phyloP scores from a whole-genome alignment of 1,140 invertebrate species.

The Papilio polyxenes region DNA sequence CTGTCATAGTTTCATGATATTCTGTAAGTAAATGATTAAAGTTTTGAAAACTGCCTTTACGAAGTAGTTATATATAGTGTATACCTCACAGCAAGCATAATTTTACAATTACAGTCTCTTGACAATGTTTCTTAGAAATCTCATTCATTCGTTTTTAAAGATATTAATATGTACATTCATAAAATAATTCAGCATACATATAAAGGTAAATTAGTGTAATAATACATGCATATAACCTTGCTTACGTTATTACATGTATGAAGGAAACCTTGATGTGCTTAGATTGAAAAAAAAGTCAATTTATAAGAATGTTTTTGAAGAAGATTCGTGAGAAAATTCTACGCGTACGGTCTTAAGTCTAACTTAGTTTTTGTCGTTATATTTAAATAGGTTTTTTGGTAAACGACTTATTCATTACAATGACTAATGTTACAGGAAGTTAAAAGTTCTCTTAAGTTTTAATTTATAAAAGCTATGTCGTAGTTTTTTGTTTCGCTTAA shows the following conservation, averaged over 20 bases:
- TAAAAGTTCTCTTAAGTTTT: constrained; percentile 19
- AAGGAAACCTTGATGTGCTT: constrained; percentile 5
- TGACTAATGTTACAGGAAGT: constrained; percentile 7
- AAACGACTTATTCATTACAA: not conserved
- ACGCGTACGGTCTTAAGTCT: not conserved
- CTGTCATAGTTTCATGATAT: too few species aligned
- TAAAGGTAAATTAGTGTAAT: not conserved
- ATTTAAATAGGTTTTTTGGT: not conserved
- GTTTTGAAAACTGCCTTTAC: too few species aligned
- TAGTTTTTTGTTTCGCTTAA: not conserved
- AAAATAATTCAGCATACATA: constrained; percentile 5
- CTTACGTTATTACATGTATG: not conserved
- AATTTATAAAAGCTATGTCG: constrained; percentile 4
- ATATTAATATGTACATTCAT: not conserved
- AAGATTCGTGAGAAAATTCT: constrained; percentile 12
- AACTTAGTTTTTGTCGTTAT: constrained; percentile 3
- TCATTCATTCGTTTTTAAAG: constrained; percentile 8
- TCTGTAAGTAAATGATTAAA: too few species aligned
- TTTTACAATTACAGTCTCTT: not conserved
- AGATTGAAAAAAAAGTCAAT: not conserved
- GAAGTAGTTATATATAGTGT: not conserved
- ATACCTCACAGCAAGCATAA: not conserved
- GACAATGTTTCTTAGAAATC: constrained; percentile 4
- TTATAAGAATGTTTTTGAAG: constrained; percentile 9
- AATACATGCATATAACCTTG: not conserved